Conservation (phyloP, 2,113 vertebrate genomes). For the Paracanthobrama guichenoti region DNA sequence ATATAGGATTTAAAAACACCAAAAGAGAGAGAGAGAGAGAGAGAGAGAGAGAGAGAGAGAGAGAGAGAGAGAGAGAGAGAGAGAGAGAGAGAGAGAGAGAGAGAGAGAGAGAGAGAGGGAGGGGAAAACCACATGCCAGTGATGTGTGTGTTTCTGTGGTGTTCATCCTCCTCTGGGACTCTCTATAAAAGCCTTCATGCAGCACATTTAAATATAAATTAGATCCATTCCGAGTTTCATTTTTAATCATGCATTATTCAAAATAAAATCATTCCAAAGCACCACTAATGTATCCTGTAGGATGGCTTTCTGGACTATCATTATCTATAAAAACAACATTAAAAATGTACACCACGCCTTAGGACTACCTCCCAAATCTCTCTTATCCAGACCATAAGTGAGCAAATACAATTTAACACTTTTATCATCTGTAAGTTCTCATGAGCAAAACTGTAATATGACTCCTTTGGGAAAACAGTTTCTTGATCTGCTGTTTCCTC, state of each 20-base stretch:
- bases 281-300: conserved; percentile 60
- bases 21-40: background rate
- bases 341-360: conserved; percentile 70
- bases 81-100: no score
- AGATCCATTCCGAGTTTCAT: conserved; percentile 71
- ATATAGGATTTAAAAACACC: background rate
- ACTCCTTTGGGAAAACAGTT: background rate
- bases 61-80: no score
- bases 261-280: conserved; percentile 64
- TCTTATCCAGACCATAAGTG: conserved; percentile 11
- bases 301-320: conserved; percentile 62
- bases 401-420: conserved; percentile 14
- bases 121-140: background rate
- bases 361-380: conserved; percentile 64
- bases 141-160: conserved; percentile 44
- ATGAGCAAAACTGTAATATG: background rate
- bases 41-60: no score
- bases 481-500: background rate
- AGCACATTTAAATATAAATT: conserved; percentile 69
- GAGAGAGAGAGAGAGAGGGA: no score
- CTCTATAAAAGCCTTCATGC: conserved; percentile 53
- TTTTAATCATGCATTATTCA: conserved; percentile 78
- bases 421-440: background rate
- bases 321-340: conserved; percentile 73
- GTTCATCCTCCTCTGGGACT: conserved; percentile 46